Base-by-base conservation (phyloP, 2,797 vertebrate species). In the Acanthis flammea region DNA sequence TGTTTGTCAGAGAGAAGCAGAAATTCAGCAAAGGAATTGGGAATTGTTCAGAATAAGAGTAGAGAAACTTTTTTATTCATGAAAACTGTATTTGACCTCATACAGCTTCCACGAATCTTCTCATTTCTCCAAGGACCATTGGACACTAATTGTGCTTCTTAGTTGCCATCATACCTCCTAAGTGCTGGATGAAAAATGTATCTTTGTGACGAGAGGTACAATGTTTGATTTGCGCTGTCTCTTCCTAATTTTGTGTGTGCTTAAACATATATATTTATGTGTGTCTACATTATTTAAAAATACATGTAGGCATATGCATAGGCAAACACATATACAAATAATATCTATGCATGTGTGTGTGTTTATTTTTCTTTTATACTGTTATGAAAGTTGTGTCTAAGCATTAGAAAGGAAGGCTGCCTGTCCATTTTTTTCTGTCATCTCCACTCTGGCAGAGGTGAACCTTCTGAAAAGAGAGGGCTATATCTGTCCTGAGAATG, bases 41-140 rank as follows among this genome's bases (percentile, higher is more conserved):
- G 76, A 75, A 24, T 81, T 86, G 88, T 42, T 90, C 76, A 68
- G 31, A 84, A 85, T 6, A 85, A 72, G 14, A 57, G 71, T 33
- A 68, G 58, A 44, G 51, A 50, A 50, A 37, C 7, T 7, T 3
- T 61, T 77, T 84, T 81, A 47, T 86, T 75, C 9, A 28, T 72
- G 30, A 84, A 80, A 83, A 53, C 12, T 53, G 7, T 44, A 50
- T 47, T 93, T 72, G 39, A 81, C 15, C 57, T 57, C 19, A 66
- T 61, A 37, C 8, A 70, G 37, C 62, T 81, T 70, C 28, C 47
- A 68, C 14, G 65, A 33, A 33, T 77, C 68, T 77, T 65, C 24
- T 21, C 15, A 37, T 57, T 78, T 74, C 8, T 10, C 28, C 74
- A 41, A 58, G 35, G 42, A 86, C 28, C 0, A 0, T 5, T 71